phyloP scores from a whole-genome alignment of 2,113 vertebrate genomes.

The Salvelinus sp. region DNA sequence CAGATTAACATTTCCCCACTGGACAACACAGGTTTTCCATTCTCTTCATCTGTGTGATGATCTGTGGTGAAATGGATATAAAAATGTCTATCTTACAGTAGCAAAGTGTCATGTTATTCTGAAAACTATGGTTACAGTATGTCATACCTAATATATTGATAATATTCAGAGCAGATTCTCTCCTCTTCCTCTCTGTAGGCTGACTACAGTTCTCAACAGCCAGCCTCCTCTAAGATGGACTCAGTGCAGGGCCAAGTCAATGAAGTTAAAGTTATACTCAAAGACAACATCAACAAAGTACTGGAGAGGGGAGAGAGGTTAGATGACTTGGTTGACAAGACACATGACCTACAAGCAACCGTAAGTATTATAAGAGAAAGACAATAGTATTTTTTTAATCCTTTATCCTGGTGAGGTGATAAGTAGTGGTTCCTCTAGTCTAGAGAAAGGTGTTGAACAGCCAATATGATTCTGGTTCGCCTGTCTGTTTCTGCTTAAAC shows the following conservation, averaged over 20 bases:
- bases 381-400: neutral
- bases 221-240: constrained; percentile 56
- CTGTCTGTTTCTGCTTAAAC: neutral
- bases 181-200: constrained; percentile 52
- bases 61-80: neutral
- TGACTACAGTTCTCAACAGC: constrained; percentile 43
- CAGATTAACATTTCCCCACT: no score
- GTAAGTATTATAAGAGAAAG: constrained; percentile 65
- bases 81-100: neutral
- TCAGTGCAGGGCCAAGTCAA: constrained; percentile 77
- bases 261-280: constrained; percentile 81
- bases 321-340: constrained; percentile 73
- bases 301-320: constrained; percentile 77
- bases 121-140: neutral
- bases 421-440: neutral
- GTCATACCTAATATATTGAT: neutral
- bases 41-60: neutral
- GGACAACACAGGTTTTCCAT: no score
- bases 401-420: neutral
- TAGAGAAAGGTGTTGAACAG: neutral
- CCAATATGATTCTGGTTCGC: neutral
- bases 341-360: constrained; percentile 72
- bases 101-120: neutral
- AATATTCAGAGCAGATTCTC: neutral
- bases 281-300: constrained; percentile 83